phyloP scores from a whole-genome alignment of 2,888 invertebrate genomes.

The Lasioglossum vierecki region DNA sequence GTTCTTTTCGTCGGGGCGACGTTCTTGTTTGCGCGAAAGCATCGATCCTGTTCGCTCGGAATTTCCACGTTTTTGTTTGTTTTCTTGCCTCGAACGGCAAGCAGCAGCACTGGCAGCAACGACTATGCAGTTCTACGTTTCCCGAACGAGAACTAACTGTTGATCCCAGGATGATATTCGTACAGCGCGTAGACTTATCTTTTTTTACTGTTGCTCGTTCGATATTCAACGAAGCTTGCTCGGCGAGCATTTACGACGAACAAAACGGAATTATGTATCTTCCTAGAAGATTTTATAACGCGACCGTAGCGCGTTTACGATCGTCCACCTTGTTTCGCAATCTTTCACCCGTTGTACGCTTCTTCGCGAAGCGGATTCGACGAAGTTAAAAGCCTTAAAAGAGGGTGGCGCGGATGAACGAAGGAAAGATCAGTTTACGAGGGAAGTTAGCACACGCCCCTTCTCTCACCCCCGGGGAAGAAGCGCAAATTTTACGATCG shows the following conservation, averaged over 20 bases:
- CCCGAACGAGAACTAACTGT: not conserved
- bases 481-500: slow-evolving; percentile 38
- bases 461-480: not conserved
- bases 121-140: not conserved
- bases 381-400: slow-evolving; percentile 29
- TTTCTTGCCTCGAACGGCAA: slow-evolving; percentile 2
- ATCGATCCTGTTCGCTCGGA: not conserved
- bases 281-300: not conserved
- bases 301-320: not conserved
- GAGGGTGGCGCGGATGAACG: not conserved
- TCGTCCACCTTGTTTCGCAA: not conserved
- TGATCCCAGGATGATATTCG: not conserved
- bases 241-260: not conserved
- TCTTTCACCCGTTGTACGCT: slow-evolving; percentile 6
- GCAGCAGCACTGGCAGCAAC: not conserved
- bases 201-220: not conserved
- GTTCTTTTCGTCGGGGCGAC: slow-evolving; percentile 10
- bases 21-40: slow-evolving; percentile 12
- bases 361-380: slow-evolving; percentile 6
- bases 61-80: not conserved
- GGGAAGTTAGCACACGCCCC: slow-evolving; percentile 17
- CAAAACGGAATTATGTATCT: not conserved
- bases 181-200: not conserved
- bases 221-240: not conserved
- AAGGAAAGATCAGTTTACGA: slow-evolving; percentile 33